Evolutionary conservation across 2,888 invertebrate species (phyloP), one percentile per base, ranked within the genome.

Genomic region (Drosophila monieri): DNA sequence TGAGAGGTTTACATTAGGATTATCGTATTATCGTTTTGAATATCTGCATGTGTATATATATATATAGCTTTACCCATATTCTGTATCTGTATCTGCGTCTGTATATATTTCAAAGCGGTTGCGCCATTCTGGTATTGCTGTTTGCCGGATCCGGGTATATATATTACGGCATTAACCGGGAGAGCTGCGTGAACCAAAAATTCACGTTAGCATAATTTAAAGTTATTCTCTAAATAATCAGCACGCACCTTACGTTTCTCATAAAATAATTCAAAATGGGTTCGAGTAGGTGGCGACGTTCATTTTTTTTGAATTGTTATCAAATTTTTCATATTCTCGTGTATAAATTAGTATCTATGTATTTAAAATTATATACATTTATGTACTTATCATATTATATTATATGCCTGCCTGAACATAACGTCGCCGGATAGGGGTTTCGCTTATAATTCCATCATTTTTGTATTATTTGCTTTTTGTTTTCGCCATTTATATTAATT

Each of bases 281-380:
- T 76, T 61, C 83, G 69, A 76, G 74, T 78, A 78, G 81, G 68
- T 80, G 85, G 85, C 85, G 81, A 78, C 76, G 70, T 76, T 81
- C n/a, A n/a, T 35, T 23, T 23, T 23, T 23, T 23, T 21, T 21
- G 60, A 52, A 62, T 75, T 46, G 52, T 64, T 74, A 44, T 62
- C 21, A 44, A 58, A 57, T 66, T 9, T 56, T 27, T 27, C 6
- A 1, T 46, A 30, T 53, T 54, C 44, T 41, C 18, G 70, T 80
- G 56, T 79, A 76, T 75, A 80, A 77, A 80, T 79, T 65, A 75
- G 67, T 80, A 73, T 48, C 69, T 78, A 73, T 48, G 54, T 78
- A 77, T 66, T 80, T 62, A 85, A 85, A 80, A 84, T 83, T 80
- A 80, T 79, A 85, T 85, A 78, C 74, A 72, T 59, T 54, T 57